Conservation (phyloP, 2,888 invertebrate genomes). For the Anaspis maculata region DNA sequence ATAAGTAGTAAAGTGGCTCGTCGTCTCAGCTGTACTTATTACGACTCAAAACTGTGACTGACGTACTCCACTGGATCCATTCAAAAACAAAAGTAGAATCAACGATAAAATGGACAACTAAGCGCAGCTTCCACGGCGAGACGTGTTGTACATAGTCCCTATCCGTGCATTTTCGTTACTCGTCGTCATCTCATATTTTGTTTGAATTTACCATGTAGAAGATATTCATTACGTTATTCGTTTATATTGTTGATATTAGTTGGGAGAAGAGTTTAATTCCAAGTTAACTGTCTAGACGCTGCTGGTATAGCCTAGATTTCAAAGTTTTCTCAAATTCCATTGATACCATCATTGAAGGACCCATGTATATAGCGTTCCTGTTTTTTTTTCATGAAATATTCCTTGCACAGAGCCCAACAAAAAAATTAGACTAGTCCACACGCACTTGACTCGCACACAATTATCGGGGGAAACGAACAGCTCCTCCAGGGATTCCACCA, state of each 20-base stretch:
- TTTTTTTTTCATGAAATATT: no score
- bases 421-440: constrained; percentile 33
- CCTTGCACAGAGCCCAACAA: constrained; percentile 28
- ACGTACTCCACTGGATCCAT: constrained; percentile 26
- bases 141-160: constrained; percentile 23
- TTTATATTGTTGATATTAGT: constrained; percentile 8
- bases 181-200: constrained; percentile 11
- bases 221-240: no score
- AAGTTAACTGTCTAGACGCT: constrained; percentile 23
- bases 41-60: constrained; percentile 27
- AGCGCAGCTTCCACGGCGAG: constrained; percentile 30
- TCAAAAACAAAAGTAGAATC: constrained; percentile 20
- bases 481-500: constrained; percentile 32
- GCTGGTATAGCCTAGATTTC: constrained; percentile 21
- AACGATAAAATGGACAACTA: constrained; percentile 27
- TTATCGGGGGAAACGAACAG: constrained; percentile 12
- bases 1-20: constrained; percentile 49
- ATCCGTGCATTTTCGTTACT: constrained; percentile 11
- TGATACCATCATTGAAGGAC: no score
- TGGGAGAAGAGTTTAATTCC: constrained; percentile 17
- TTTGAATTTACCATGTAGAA: no score
- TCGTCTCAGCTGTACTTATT: no score
- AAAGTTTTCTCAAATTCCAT: no score
- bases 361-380: constrained; percentile 33
- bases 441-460: constrained; percentile 25